Evolutionary conservation across 2,888 invertebrate genomes (phyloP).

Genomic region (Stomorhina lunata): DNA sequence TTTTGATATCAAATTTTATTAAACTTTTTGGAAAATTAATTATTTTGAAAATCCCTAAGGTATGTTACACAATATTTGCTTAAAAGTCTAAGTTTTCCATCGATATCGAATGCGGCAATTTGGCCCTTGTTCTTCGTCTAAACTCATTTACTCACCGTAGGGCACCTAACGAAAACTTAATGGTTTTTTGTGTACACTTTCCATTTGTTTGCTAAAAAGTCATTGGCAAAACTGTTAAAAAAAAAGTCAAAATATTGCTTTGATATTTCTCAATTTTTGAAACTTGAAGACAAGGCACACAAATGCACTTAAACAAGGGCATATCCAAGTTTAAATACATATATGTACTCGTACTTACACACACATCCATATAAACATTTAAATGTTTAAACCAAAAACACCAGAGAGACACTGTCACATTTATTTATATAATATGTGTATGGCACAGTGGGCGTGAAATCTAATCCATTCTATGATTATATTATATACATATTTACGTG

Average conservation of each 20-base stretch:
- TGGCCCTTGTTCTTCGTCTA: no score
- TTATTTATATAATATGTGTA: background rate
- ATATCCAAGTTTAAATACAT: constrained; percentile 1
- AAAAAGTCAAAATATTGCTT: constrained; percentile 33
- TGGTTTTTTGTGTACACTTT: background rate
- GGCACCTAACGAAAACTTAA: background rate
- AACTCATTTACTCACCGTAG: no score
- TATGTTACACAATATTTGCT: no score
- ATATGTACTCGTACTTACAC: background rate
- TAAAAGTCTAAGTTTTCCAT: no score
- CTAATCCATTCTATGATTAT: no score
- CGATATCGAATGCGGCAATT: no score
- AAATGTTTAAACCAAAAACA: constrained; percentile 25
- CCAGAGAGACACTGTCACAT: constrained; percentile 5
- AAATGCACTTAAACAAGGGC: background rate
- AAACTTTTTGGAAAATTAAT: no score
- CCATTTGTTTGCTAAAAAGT: constrained; percentile 22
- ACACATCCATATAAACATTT: constrained; percentile 23
- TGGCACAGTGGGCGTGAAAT: constrained; percentile 21
- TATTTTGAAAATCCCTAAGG: no score
- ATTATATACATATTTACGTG: no score
- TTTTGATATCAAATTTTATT: no score
- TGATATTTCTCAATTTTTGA: constrained; percentile 4
- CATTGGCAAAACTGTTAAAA: constrained; percentile 18
- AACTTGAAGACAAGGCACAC: background rate